These are phyloP conservation scores for Oreochromis tanganicae DNA, from an alignment of 2,113 vertebrate species.

Conservation along the genomic window DNA sequence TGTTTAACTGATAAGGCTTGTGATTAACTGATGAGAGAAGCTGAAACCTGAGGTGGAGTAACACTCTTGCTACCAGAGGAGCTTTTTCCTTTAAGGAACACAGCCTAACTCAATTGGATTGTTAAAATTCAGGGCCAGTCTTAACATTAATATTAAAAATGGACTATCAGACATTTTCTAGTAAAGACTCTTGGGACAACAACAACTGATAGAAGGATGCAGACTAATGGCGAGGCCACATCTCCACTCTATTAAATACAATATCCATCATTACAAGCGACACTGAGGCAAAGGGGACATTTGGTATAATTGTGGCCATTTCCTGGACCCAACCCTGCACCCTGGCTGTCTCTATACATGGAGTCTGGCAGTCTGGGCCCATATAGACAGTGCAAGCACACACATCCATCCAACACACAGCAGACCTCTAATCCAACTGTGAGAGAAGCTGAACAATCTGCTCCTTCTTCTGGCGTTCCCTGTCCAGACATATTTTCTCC, in stretches of 20 bases:
- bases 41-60: background rate
- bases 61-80: background rate
- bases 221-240: background rate
- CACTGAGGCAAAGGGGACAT: conserved; percentile 34
- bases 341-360: conserved; percentile 40
- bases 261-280: conserved; percentile 49
- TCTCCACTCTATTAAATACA: conserved; percentile 37
- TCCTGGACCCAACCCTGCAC: conserved; percentile 41
- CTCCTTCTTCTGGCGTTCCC: conserved; percentile 67
- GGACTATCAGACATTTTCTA: background rate
- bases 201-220: background rate
- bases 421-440: conserved; percentile 49
- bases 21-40: background rate
- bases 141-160: background rate
- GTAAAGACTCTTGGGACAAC: background rate
- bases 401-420: conserved; percentile 54
- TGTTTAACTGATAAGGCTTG: background rate
- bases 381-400: conserved; percentile 46
- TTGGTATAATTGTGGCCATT: conserved; percentile 59
- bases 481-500: conserved; percentile 64
- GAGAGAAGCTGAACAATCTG: conserved; percentile 66
- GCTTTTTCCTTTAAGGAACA: background rate
- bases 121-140: background rate
- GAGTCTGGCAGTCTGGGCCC: conserved; percentile 68
- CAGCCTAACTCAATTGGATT: background rate